A percentile compares a stretch with the other conserved stretches of the same genome.
Evolutionary conservation across 2,888 invertebrate genomes (phyloP).

Genomic region (Gari tellinella): DNA sequence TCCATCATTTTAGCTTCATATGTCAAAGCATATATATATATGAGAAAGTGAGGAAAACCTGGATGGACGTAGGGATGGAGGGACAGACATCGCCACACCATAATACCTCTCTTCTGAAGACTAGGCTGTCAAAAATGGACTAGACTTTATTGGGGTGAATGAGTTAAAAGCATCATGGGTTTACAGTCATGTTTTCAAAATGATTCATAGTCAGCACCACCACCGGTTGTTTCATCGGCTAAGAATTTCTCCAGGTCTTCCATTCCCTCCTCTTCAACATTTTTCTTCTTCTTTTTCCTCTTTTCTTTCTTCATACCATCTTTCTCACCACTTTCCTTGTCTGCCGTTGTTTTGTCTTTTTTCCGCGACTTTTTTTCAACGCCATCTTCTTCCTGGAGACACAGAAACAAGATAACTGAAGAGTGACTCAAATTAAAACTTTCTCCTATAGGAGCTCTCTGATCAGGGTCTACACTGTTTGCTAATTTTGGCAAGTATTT

Average conservation of each 20-base stretch:
- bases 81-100: too few relatives aligned
- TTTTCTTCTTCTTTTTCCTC: constrained; percentile 50
- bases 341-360: constrained; percentile 50
- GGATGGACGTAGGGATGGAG: too few relatives aligned
- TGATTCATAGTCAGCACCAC: constrained; percentile 68
- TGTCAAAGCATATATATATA: too few relatives aligned
- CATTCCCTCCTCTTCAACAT: constrained; percentile 62
- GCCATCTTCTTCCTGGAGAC: constrained; percentile 43
- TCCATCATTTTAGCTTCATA: too few relatives aligned
- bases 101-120: too few relatives aligned
- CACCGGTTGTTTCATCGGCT: constrained; percentile 61
- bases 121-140: too few relatives aligned
- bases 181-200: constrained; percentile 41
- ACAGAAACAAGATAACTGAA: not conserved
- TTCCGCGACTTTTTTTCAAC: constrained; percentile 45
- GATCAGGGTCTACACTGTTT: too few relatives aligned
- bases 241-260: constrained; percentile 78
- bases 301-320: constrained; percentile 54
- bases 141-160: too few relatives aligned
- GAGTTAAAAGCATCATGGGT: too few relatives aligned
- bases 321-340: constrained; percentile 56
- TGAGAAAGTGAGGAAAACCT: too few relatives aligned
- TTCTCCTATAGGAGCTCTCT: too few relatives aligned
- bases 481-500: too few relatives aligned
- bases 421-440: not conserved